phyloP scores from a whole-genome alignment of 2,888 invertebrate species.

The Aricia artaxerxes region DNA sequence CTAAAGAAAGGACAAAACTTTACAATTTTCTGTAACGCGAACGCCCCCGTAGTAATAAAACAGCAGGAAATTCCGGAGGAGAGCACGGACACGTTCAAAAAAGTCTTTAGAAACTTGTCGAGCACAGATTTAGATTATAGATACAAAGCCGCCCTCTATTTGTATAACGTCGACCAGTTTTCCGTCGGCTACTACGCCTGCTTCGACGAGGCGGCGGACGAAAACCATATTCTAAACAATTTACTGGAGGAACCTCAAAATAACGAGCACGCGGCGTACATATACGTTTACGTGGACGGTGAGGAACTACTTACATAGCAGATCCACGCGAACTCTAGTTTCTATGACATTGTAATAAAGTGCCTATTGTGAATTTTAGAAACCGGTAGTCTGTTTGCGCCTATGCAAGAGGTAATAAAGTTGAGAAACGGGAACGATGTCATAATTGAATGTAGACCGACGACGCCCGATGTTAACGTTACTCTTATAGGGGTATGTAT shows the following conservation, averaged over 20 bases:
- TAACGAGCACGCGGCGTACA: slow-evolving; percentile 60
- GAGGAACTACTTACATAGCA: slow-evolving; percentile 48
- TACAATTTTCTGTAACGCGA: slow-evolving; percentile 62
- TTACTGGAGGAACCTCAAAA: slow-evolving; percentile 62
- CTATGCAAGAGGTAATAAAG: slow-evolving; percentile 62
- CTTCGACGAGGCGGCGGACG: slow-evolving; percentile 63
- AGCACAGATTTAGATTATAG: slow-evolving; percentile 51
- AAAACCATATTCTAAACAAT: slow-evolving; percentile 52
- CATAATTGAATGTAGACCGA: slow-evolving; percentile 72
- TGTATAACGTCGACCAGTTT: slow-evolving; percentile 66
- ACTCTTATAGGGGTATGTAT: slow-evolving; percentile 68
- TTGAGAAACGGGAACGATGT: slow-evolving; percentile 55
- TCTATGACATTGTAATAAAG: slow-evolving; percentile 44
- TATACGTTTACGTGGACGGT: slow-evolving; percentile 73
- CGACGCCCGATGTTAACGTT: slow-evolving; percentile 67
- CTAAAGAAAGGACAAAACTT: slow-evolving; percentile 67
- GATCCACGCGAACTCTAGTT: neutral
- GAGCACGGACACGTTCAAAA: slow-evolving; percentile 49
- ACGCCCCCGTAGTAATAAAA: slow-evolving; percentile 54
- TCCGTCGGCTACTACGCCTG: slow-evolving; percentile 81
- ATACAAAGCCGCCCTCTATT: slow-evolving; percentile 69
- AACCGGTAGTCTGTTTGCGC: slow-evolving; percentile 64
- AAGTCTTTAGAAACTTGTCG: slow-evolving; percentile 43
- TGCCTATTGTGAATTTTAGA: slow-evolving; percentile 57
- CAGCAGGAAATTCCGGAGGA: slow-evolving; percentile 66